Conservation (phyloP, 2,113 vertebrate genomes). For the Paratilapia polleni region DNA sequence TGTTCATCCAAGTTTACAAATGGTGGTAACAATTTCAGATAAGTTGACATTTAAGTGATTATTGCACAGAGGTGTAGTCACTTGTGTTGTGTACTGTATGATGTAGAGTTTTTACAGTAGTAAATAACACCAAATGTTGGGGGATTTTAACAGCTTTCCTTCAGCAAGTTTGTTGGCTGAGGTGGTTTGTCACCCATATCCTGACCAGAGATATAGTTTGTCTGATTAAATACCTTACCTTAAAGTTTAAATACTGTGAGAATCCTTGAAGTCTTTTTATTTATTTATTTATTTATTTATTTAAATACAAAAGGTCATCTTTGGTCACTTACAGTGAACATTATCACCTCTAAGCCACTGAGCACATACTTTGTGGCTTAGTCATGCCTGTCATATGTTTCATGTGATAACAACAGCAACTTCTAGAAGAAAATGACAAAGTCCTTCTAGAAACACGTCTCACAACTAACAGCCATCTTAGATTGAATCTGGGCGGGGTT, state of each 20-base stretch:
- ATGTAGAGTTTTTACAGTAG: background rate
- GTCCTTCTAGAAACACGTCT: background rate
- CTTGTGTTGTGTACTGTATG: background rate
- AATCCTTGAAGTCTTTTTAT: background rate
- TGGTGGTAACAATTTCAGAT: background rate
- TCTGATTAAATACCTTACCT: too few relatives aligned
- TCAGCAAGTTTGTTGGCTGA: background rate
- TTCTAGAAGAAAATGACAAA: background rate
- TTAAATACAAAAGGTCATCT: background rate
- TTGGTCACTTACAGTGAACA: background rate
- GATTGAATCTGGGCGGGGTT: background rate
- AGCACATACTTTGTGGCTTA: background rate
- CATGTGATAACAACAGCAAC: background rate
- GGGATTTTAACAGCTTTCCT: background rate
- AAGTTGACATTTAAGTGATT: background rate
- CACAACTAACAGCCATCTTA: background rate
- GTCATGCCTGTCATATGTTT: background rate
- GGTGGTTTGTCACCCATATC: background rate
- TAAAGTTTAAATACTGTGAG: background rate
- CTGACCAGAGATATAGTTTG: background rate
- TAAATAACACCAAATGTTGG: background rate
- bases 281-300: too few relatives aligned
- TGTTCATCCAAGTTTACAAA: background rate
- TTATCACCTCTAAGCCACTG: background rate
- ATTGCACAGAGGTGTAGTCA: background rate